These are phyloP conservation scores for Myiozetetes cayanensis DNA, from an alignment of 2,113 vertebrate genomes.

Conservation along the genomic window DNA sequence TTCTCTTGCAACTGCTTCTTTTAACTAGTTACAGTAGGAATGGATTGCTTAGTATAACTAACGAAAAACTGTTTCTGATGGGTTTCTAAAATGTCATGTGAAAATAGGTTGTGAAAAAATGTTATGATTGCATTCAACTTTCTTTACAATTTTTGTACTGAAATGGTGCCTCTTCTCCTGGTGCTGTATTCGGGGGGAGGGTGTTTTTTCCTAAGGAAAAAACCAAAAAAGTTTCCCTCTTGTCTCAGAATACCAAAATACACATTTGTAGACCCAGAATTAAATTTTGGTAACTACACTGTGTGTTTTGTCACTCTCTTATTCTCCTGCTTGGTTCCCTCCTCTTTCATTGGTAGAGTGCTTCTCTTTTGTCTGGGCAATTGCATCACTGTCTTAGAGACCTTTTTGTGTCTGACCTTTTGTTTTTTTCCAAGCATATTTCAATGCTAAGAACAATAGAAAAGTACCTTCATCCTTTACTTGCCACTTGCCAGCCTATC, in stretches of 20 bases:
- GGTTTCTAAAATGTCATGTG: background rate
- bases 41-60: background rate
- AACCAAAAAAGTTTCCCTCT: background rate
- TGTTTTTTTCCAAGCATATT: background rate
- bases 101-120: background rate
- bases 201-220: background rate
- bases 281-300: background rate
- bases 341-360: background rate
- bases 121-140: background rate
- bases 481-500: background rate
- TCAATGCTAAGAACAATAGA: background rate
- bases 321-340: background rate
- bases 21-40: background rate
- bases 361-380: background rate
- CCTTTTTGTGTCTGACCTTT: background rate
- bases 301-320: background rate
- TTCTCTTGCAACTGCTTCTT: background rate
- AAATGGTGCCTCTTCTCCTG: background rate
- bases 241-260: background rate
- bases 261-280: background rate
- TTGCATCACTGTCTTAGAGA: background rate
- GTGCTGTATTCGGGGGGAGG: background rate
- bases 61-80: background rate
- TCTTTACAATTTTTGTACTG: background rate
- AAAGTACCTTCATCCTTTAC: background rate